Percentiles rank a stretch among this genome's conserved stretches.
Conservation (phyloP, 2,113 vertebrate genomes). For the Rhizomys pruinosus region DNA sequence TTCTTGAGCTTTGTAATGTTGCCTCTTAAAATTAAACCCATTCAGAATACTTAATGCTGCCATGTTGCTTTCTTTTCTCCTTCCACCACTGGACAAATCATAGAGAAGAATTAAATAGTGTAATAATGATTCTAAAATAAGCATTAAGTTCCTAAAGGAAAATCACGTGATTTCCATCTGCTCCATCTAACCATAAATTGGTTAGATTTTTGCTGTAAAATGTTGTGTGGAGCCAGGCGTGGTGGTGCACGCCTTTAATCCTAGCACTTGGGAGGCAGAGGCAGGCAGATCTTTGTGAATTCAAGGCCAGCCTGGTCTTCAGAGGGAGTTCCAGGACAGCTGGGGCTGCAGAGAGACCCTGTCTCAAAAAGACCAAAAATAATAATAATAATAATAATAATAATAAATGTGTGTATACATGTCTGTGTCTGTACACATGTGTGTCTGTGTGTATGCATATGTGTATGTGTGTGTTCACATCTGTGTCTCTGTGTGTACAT, state of each 20-base stretch:
- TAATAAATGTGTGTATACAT: neutral
- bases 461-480: neutral
- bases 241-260: too few species aligned
- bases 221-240: too few species aligned
- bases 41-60: slow-evolving; percentile 63
- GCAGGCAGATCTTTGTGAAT: too few species aligned
- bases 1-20: slow-evolving; percentile 66
- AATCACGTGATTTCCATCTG: slow-evolving; percentile 31
- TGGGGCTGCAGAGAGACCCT: too few species aligned
- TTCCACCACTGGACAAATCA: slow-evolving; percentile 51
- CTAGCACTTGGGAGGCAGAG: too few species aligned
- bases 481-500: neutral
- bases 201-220: slow-evolving; percentile 52
- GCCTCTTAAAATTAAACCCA: slow-evolving; percentile 66
- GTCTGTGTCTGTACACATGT: neutral
- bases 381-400: too few species aligned
- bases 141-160: slow-evolving; percentile 51
- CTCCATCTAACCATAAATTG: neutral
- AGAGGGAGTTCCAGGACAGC: too few species aligned
- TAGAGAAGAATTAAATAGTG: slow-evolving; percentile 50
- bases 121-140: slow-evolving; percentile 53
- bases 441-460: neutral
- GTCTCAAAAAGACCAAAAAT: too few species aligned
- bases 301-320: too few species aligned
- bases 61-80: slow-evolving; percentile 47